These are phyloP conservation scores for Papilio dardanus DNA, from an alignment of 1,140 invertebrate species.

Conservation along the genomic window DNA sequence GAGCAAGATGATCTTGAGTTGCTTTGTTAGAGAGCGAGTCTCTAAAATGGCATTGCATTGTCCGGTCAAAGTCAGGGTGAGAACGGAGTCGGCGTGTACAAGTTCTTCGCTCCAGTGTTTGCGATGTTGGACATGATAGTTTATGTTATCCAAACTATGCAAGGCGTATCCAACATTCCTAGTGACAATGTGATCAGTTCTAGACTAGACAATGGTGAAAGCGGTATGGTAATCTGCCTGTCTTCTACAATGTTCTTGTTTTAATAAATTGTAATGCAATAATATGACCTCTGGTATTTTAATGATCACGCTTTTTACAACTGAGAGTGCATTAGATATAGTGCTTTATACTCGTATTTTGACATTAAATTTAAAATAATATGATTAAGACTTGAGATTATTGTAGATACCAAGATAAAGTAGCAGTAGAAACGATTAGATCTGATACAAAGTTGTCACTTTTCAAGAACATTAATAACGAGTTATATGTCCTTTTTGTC, in stretches of 20 bases:
- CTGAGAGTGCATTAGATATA: background rate
- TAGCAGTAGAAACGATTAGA: background rate
- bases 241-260: background rate
- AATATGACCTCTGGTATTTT: background rate
- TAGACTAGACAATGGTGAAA: slow-evolving; percentile 9
- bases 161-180: background rate
- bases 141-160: background rate
- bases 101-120: slow-evolving; percentile 13
- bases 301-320: background rate
- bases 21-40: background rate
- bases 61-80: slow-evolving; percentile 21
- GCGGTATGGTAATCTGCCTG: background rate
- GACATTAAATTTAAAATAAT: too few species aligned
- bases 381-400: too few species aligned
- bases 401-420: background rate
- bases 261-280: background rate
- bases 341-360: background rate
- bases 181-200: slow-evolving; percentile 14
- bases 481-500: slow-evolving; percentile 6
- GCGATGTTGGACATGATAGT: background rate
- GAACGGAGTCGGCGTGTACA: background rate
- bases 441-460: background rate
- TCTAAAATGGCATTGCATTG: slow-evolving; percentile 23
- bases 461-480: background rate
- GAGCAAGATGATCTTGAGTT: slow-evolving; percentile 9